Evolutionary conservation across 2,888 invertebrate genomes (phyloP).

Genomic region (Allolobophora icterica): DNA sequence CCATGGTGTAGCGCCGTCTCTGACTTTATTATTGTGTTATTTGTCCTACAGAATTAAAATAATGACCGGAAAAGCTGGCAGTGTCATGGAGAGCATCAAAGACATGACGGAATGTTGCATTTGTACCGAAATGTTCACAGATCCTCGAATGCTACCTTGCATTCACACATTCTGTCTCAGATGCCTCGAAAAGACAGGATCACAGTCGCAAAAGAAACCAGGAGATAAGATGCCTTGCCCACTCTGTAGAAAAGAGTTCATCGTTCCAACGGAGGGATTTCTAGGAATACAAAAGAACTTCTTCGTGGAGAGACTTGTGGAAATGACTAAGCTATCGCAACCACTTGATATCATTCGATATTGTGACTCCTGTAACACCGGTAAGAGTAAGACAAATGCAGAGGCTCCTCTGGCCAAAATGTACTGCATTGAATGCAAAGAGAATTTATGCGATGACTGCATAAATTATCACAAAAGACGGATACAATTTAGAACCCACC

Average conservation of each 20-base stretch:
- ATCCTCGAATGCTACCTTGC: neutral
- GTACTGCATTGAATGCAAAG: neutral
- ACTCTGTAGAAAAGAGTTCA: slow-evolving; percentile 14
- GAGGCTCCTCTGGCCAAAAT: neutral
- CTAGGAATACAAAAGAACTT: neutral
- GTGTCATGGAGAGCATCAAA: neutral
- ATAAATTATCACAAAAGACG: neutral
- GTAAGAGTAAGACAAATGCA: neutral
- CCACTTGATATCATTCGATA: neutral
- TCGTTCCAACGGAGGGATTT: neutral
- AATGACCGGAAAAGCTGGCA: neutral
- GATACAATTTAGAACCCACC: neutral
- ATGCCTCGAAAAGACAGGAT: neutral
- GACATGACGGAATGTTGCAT: slow-evolving; percentile 25
- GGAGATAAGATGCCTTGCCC: slow-evolving; percentile 23
- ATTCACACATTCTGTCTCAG: slow-evolving; percentile 8
- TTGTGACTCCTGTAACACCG: neutral
- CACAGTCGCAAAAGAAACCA: neutral
- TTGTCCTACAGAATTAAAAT: neutral
- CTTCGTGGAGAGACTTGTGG: neutral
- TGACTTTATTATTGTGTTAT: neutral
- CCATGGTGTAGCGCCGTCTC: too few relatives aligned
- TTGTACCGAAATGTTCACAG: neutral
- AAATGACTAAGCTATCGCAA: neutral
- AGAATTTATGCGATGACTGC: slow-evolving; percentile 1